Evolutionary conservation across 2,888 invertebrate species (phyloP).

Genomic region (Erebia aethiops): DNA sequence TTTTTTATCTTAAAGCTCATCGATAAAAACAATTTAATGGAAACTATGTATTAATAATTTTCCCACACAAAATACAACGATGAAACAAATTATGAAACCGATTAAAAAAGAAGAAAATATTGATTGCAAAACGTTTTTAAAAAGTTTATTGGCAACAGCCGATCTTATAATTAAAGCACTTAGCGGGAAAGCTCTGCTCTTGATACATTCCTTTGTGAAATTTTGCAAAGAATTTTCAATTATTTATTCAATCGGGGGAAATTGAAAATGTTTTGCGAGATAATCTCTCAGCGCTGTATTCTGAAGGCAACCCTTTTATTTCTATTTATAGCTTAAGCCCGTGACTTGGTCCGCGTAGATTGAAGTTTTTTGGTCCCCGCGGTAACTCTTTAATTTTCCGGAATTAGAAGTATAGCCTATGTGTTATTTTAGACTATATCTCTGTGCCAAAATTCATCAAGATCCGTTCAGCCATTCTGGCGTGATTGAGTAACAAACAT

Average conservation of each 20-base stretch:
- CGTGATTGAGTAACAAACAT: too few species aligned
- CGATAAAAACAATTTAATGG: neutral
- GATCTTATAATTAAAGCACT: slow-evolving; percentile 24
- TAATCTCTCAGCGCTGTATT: slow-evolving; percentile 3
- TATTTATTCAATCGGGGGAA: slow-evolving; percentile 22
- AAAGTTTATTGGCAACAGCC: slow-evolving; percentile 21
- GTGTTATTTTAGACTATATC: too few species aligned
- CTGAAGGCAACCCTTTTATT: neutral
- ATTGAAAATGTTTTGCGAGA: slow-evolving; percentile 11
- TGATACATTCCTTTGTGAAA: slow-evolving; percentile 22
- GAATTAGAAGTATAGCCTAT: too few species aligned
- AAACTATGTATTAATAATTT: neutral
- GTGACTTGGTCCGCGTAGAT: too few species aligned
- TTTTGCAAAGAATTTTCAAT: slow-evolving; percentile 24
- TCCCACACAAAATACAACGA: neutral
- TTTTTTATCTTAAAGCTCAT: neutral
- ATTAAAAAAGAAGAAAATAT: slow-evolving; percentile 10
- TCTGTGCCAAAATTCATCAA: too few species aligned
- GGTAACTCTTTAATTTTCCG: too few species aligned
- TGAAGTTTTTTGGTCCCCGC: too few species aligned
- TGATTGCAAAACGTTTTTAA: slow-evolving; percentile 15
- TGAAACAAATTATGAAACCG: neutral
- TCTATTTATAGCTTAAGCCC: too few species aligned
- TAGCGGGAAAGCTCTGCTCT: slow-evolving; percentile 11
- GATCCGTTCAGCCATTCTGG: too few species aligned